Percentiles rank a stretch among this genome's conserved stretches.
These are phyloP conservation scores for Dromas ardeola DNA, from an alignment of 2,113 vertebrate species.

Conservation along the genomic window DNA sequence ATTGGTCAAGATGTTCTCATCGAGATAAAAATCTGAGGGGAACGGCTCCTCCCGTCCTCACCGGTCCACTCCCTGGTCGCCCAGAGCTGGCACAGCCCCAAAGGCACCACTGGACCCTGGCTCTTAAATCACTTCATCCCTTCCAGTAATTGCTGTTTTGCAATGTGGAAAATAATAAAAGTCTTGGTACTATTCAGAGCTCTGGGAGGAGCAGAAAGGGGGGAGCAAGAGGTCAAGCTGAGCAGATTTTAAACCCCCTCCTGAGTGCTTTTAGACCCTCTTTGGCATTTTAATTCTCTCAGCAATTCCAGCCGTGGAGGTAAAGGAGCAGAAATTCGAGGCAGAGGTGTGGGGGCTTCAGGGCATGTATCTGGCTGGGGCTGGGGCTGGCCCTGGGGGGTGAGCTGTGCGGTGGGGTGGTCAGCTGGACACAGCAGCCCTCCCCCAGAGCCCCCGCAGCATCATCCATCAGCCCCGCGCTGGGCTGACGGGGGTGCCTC, in stretches of 20 bases:
- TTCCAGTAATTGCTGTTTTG: constrained; percentile 53
- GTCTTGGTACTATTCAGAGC: not conserved
- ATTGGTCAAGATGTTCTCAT: not conserved
- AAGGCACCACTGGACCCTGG: not conserved
- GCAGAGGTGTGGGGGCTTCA: not conserved
- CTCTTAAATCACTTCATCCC: not conserved
- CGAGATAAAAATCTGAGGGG: not conserved
- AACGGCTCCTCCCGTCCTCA: not conserved
- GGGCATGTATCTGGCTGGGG: not conserved
- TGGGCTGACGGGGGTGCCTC: not conserved
- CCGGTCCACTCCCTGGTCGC: not conserved
- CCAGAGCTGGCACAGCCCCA: not conserved
- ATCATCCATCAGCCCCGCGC: rapidly evolving
- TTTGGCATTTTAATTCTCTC: not conserved
- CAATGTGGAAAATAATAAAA: constrained; percentile 28
- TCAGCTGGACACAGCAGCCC: rapidly evolving
- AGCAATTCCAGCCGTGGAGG: not conserved
- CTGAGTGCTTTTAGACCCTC: not conserved
- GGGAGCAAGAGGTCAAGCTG: not conserved
- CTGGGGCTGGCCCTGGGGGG: not conserved
- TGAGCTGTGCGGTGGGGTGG: not conserved
- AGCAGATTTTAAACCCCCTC: not conserved
- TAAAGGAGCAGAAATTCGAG: not conserved
- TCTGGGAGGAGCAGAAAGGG: not conserved
- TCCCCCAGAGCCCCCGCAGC: not conserved